Evolutionary conservation across 2,797 vertebrate species (phyloP).

Genomic region (Melanitta fusca): DNA sequence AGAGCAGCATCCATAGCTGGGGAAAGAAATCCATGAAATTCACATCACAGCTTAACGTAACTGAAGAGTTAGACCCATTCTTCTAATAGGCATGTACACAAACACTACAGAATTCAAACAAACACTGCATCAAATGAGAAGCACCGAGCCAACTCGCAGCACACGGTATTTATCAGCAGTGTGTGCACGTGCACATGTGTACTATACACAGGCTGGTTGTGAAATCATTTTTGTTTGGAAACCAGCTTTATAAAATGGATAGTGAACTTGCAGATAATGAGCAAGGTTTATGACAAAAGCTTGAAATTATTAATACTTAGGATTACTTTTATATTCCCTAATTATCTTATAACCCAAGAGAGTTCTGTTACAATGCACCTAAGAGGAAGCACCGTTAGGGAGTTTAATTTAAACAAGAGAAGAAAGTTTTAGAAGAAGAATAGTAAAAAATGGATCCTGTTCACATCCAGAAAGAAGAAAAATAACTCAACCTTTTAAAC

Average conservation of each 20-base stretch:
- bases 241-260: background rate
- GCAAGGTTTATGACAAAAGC: background rate
- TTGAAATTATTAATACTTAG: background rate
- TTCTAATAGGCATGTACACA: rapidly evolving
- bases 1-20: background rate
- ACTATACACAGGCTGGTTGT: background rate
- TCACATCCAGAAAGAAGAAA: background rate
- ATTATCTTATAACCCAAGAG: background rate
- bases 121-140: background rate
- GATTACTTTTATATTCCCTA: background rate
- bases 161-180: rapidly evolving
- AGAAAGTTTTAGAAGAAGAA: background rate
- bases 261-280: background rate
- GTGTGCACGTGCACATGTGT: rapidly evolving
- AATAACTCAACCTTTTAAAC: background rate
- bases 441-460: background rate
- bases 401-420: background rate
- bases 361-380: background rate
- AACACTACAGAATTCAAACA: background rate
- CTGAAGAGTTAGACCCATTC: background rate
- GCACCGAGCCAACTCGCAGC: background rate
- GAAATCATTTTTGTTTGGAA: background rate
- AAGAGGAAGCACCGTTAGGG: background rate
- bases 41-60: background rate
- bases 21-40: background rate